A percentile compares a stretch with the other conserved stretches of the same genome.
Conservation (phyloP, 2,797 vertebrate genomes). For the Lutjanus campechanus region DNA sequence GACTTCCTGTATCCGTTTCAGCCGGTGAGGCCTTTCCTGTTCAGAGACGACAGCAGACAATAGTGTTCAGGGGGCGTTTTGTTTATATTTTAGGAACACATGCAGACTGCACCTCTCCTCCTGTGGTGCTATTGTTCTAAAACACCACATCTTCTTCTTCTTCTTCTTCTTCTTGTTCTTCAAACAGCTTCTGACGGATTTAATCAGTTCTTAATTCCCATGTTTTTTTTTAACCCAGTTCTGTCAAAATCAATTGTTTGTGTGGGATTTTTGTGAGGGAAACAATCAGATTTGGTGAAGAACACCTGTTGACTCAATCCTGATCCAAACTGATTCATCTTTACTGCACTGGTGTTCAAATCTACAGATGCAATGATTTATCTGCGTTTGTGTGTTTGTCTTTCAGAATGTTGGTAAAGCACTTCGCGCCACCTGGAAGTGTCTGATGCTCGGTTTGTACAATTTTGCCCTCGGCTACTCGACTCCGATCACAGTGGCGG, state of each 20-base stretch:
- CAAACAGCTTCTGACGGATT: background rate
- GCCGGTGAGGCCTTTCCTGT: conserved; percentile 71
- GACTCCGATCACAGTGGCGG: conserved; percentile 84
- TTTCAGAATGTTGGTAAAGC: conserved; percentile 92
- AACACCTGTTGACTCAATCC: too few species aligned
- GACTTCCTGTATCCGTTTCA: conserved; percentile 62
- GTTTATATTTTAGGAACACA: conserved; percentile 23
- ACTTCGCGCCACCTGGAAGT: conserved; percentile 91
- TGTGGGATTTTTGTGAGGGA: background rate
- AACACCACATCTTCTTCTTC: background rate
- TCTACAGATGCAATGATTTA: background rate
- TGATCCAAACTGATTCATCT: background rate
- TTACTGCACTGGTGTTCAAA: background rate
- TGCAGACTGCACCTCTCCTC: conserved; percentile 16
- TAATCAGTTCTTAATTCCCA: background rate
- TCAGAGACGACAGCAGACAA: conserved; percentile 53
- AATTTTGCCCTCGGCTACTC: conserved; percentile 90
- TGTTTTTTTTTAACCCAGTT: conserved; percentile 16
- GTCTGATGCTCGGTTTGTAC: conserved; percentile 91
- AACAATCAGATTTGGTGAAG: background rate
- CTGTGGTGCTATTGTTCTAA: conserved; percentile 61
- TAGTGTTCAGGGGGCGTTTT: conserved; percentile 33
- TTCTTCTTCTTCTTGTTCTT: background rate
- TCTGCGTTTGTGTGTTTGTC: conserved; percentile 18
- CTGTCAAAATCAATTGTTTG: background rate